These are phyloP conservation scores for Ramphastos sulfuratus DNA, from an alignment of 2,113 vertebrate species.

Conservation along the genomic window DNA sequence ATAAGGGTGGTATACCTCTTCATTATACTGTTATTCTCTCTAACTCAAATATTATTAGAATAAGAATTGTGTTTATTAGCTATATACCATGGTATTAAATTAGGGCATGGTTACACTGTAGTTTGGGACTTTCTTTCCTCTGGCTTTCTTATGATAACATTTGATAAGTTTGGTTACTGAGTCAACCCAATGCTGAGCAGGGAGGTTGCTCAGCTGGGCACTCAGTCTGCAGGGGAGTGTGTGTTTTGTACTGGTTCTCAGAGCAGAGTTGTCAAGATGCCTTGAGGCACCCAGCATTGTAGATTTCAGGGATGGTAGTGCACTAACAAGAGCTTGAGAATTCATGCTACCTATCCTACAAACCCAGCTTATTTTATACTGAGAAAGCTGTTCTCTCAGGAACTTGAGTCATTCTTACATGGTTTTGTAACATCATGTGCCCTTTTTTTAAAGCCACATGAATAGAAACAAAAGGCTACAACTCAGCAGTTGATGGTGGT, in stretches of 20 bases:
- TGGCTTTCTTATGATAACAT: background rate
- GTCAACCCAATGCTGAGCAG: background rate
- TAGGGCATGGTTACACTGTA: too few relatives aligned
- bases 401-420: background rate
- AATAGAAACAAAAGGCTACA: background rate
- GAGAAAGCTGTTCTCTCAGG: background rate
- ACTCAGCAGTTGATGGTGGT: background rate
- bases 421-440: background rate
- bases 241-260: background rate
- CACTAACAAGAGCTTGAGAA: background rate
- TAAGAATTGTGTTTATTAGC: background rate
- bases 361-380: background rate
- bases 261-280: background rate
- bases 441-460: background rate
- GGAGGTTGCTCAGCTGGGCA: background rate
- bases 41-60: background rate
- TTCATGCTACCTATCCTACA: background rate
- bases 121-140: background rate
- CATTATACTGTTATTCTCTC: background rate
- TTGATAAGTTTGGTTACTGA: too few relatives aligned
- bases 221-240: background rate
- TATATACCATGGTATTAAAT: background rate
- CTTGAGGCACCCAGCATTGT: background rate
- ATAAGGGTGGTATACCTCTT: background rate
- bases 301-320: background rate